Evolutionary conservation across 2,888 invertebrate genomes (phyloP).

Genomic region (Corbicula japonica): DNA sequence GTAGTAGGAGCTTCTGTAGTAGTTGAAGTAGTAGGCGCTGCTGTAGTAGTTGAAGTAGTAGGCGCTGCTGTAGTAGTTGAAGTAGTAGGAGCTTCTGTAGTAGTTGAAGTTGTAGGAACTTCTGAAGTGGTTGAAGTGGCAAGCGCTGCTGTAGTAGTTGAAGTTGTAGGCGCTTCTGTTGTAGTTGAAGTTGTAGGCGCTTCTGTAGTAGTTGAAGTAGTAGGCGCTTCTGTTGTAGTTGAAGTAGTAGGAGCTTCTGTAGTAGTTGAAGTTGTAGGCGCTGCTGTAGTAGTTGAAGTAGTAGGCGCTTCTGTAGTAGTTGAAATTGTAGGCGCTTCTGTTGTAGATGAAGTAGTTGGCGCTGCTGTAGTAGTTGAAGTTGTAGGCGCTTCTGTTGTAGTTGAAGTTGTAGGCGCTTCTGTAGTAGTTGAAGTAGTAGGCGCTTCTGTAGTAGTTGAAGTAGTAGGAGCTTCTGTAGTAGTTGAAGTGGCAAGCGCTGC

Average conservation of each 20-base stretch:
- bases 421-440: background rate
- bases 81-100: background rate
- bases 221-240: background rate
- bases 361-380: slow-evolving; percentile 3
- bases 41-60: background rate
- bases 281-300: background rate
- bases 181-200: background rate
- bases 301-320: background rate
- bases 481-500: background rate
- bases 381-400: slow-evolving; percentile 2
- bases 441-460: background rate
- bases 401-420: background rate
- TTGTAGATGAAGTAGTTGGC: slow-evolving; percentile 4
- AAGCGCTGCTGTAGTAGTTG: background rate
- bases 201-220: background rate
- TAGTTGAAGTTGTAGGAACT: background rate
- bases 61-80: background rate
- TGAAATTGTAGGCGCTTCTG: background rate
- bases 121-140: slow-evolving; percentile 1
- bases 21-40: background rate
- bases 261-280: background rate
- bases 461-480: background rate
- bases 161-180: background rate
- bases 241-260: background rate
- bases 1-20: background rate